Evolutionary conservation across 2,797 vertebrate genomes (phyloP).

Genomic region (Sebastolobus altivelis): DNA sequence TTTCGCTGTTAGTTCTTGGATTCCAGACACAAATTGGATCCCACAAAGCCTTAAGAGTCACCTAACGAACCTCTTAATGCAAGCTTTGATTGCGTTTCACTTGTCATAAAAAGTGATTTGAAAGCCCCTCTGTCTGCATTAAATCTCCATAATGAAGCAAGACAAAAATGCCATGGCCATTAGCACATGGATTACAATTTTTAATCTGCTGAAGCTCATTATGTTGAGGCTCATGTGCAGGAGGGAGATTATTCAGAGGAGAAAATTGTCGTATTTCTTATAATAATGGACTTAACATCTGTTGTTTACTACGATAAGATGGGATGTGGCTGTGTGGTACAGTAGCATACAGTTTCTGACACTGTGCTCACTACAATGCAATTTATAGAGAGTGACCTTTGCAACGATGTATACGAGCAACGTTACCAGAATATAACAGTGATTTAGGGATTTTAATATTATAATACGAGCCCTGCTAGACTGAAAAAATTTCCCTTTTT

Average conservation of each 20-base stretch:
- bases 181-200: slow-evolving; percentile 77
- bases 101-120: slow-evolving; percentile 76
- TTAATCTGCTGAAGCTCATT: slow-evolving; percentile 78
- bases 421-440: not conserved
- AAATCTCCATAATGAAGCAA: slow-evolving; percentile 81
- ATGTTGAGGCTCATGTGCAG: slow-evolving; percentile 52
- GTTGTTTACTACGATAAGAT: slow-evolving; percentile 40
- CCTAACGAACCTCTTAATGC: slow-evolving; percentile 74
- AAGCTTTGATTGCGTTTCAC: slow-evolving; percentile 74
- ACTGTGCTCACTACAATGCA: not conserved
- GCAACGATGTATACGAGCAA: not conserved
- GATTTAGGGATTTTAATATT: slow-evolving; percentile 5
- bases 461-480: not conserved
- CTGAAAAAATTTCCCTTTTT: not conserved
- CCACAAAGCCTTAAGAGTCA: slow-evolving; percentile 62
- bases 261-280: slow-evolving; percentile 59
- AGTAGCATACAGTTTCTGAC: not conserved
- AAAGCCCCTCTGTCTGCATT: slow-evolving; percentile 68
- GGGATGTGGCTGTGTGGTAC: not conserved
- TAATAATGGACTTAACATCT: slow-evolving; percentile 38
- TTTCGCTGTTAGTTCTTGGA: slow-evolving; percentile 61
- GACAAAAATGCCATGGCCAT: slow-evolving; percentile 77
- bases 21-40: slow-evolving; percentile 74
- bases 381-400: not conserved
- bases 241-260: slow-evolving; percentile 57